phyloP scores from a whole-genome alignment of 53 echinoderm and acorn worm species.

The Zoroaster sp. region DNA sequence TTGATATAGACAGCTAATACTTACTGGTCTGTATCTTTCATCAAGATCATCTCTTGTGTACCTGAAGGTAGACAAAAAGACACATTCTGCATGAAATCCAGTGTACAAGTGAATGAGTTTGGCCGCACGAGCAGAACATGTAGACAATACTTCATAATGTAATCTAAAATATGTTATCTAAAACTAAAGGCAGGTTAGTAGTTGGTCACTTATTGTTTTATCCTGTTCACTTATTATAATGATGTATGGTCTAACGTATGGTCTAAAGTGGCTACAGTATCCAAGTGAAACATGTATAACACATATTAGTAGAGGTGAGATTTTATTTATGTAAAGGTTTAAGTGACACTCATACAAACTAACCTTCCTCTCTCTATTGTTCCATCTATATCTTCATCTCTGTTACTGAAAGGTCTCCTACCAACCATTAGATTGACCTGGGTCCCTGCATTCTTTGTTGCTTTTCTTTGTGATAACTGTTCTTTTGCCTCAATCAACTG shows the following conservation, averaged over 20 bases:
- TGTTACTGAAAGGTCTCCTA: neutral
- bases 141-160: too few relatives aligned
- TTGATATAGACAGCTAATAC: neutral
- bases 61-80: neutral
- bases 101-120: too few relatives aligned
- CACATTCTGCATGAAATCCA: neutral
- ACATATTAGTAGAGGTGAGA: too few relatives aligned
- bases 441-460: conserved; percentile 46
- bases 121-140: too few relatives aligned
- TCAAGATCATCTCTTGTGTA: conserved; percentile 4
- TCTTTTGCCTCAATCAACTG: conserved; percentile 41
- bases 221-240: too few relatives aligned
- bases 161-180: too few relatives aligned
- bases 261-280: too few relatives aligned
- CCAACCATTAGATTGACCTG: conserved; percentile 58
- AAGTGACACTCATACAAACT: neutral
- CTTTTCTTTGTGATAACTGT: conserved; percentile 27
- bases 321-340: neutral
- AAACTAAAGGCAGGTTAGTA: too few relatives aligned
- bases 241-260: too few relatives aligned
- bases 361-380: neutral
- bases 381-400: neutral
- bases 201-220: too few relatives aligned
- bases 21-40: conserved; percentile 26
- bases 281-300: too few relatives aligned